These are phyloP conservation scores for Larimichthys crocea DNA, from an alignment of 2,113 vertebrate species.

Conservation along the genomic window DNA sequence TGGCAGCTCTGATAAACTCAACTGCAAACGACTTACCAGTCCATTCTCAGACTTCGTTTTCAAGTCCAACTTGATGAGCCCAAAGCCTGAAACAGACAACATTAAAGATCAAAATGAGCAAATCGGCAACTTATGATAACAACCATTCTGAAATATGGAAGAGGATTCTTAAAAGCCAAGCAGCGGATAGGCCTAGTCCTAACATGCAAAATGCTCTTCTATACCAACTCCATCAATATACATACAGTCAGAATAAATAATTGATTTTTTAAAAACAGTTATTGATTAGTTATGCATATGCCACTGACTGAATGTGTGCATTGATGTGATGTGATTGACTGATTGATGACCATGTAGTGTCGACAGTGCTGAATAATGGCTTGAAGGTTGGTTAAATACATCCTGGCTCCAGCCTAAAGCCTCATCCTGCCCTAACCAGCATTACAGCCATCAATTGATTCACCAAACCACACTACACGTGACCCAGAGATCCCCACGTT, in stretches of 20 bases:
- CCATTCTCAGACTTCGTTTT: constrained; percentile 98
- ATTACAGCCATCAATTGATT: not conserved
- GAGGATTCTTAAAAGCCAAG: not conserved
- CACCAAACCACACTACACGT: not conserved
- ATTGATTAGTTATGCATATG: constrained; percentile 19
- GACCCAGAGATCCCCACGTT: not conserved
- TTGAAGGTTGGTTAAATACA: not conserved
- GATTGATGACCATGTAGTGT: not conserved
- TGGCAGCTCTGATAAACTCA: constrained; percentile 36
- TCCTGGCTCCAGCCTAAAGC: not conserved
- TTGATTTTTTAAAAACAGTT: not conserved
- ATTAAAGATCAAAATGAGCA: constrained; percentile 22
- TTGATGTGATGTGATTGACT: constrained; percentile 12
- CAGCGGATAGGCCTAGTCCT: not conserved
- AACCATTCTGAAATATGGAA: not conserved
- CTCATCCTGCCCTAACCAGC: no score
- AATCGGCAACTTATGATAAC: not conserved
- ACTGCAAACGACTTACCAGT: constrained; percentile 87
- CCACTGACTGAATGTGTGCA: not conserved
- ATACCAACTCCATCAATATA: not conserved
- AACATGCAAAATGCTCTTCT: not conserved
- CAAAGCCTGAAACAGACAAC: constrained; percentile 88
- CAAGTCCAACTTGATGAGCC: constrained; percentile 96
- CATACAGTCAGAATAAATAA: not conserved
- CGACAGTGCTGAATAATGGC: constrained; percentile 17